Evolutionary conservation across 2,113 vertebrate species (phyloP).

Genomic region (Pithys albifrons): DNA sequence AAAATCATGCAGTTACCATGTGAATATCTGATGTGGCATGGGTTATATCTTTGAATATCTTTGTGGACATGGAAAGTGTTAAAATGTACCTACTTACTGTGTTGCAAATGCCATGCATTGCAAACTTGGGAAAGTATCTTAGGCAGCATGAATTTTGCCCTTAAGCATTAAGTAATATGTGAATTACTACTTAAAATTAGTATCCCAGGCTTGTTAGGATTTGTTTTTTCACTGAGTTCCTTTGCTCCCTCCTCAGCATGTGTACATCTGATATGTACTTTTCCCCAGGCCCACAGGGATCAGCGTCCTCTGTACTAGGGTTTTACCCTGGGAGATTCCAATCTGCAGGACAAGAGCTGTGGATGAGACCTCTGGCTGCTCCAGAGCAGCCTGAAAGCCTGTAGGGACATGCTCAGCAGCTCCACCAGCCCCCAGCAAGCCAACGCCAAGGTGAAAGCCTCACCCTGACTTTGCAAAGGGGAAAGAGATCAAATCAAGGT

Average conservation of each 20-base stretch:
- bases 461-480: background rate
- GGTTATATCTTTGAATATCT: background rate
- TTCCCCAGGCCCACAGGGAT: background rate
- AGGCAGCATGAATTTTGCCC: background rate
- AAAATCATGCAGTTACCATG: background rate
- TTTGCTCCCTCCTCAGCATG: background rate
- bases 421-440: background rate
- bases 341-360: background rate
- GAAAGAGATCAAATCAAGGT: background rate
- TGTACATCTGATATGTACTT: background rate
- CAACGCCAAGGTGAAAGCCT: background rate
- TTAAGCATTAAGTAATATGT: background rate
- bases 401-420: background rate
- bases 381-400: background rate
- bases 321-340: background rate
- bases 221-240: conserved; percentile 1
- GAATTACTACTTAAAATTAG: conserved; percentile 14
- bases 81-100: background rate
- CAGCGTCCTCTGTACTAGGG: background rate
- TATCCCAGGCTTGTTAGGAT: background rate
- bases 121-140: background rate
- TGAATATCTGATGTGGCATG: background rate
- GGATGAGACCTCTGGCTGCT: background rate
- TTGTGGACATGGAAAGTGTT: background rate
- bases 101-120: background rate